A percentile compares a stretch with the other conserved stretches of the same genome.
Conservation (phyloP, 2,797 vertebrate species). For the Periparus ater region DNA sequence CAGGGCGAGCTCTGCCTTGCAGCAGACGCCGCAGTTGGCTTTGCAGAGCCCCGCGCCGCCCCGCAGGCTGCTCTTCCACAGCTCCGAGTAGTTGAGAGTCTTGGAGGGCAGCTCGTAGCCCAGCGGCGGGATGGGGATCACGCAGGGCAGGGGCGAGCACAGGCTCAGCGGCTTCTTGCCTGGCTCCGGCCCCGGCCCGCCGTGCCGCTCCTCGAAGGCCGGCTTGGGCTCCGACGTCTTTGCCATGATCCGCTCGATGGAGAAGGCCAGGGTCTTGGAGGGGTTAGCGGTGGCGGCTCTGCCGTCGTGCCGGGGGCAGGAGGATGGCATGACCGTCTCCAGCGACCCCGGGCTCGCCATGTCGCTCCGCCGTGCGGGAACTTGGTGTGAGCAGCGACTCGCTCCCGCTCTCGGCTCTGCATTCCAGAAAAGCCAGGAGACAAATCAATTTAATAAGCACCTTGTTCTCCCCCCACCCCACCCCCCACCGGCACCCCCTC, state of each 20-base stretch:
- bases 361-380: constrained; percentile 63
- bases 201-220: constrained; percentile 58
- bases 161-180: constrained; percentile 86
- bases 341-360: constrained; percentile 92
- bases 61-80: constrained; percentile 92
- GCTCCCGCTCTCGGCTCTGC: constrained; percentile 77
- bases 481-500: constrained; percentile 77
- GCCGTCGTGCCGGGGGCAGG: constrained; percentile 81
- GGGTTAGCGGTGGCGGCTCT: constrained; percentile 85
- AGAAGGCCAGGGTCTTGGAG: constrained; percentile 94
- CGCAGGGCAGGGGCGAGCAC: constrained; percentile 91
- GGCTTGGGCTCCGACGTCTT: constrained; percentile 87
- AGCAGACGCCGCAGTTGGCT: constrained; percentile 88
- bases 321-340: constrained; percentile 86
- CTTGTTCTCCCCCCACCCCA: constrained; percentile 76
- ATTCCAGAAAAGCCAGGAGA: constrained; percentile 87
- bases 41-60: constrained; percentile 87
- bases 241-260: constrained; percentile 98
- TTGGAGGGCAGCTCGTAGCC: constrained; percentile 91
- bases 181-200: constrained; percentile 71
- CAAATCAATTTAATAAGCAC: constrained; percentile 93
- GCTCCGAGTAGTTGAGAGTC: constrained; percentile 93
- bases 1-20: constrained; percentile 84
- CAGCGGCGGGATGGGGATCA: constrained; percentile 92
- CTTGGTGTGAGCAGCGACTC: constrained; percentile 81